Evolutionary conservation across 1,140 invertebrate species (phyloP).

Genomic region (Ceratina calcarata): DNA sequence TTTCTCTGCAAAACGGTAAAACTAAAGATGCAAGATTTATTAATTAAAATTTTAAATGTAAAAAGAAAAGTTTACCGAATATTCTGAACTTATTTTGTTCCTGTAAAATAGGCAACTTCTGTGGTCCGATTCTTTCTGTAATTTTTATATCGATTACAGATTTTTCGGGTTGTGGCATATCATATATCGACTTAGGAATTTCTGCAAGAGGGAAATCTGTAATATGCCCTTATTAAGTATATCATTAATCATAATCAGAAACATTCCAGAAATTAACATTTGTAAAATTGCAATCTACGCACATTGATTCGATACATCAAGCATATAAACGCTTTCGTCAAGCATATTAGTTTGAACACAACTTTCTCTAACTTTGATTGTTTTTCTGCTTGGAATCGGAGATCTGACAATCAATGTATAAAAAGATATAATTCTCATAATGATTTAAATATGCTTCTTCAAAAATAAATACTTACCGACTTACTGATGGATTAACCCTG

Average conservation of each 20-base stretch:
- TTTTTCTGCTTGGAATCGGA: conserved; percentile 1
- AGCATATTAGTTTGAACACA: conserved; percentile 51
- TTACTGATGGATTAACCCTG: conserved; percentile 10
- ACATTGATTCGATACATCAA: conserved; percentile 48
- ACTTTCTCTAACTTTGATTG: conserved; percentile 54
- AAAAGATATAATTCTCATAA: background rate
- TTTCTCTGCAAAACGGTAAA: conserved; percentile 70
- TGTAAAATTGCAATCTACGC: conserved; percentile 26
- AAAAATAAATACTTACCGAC: conserved; percentile 26
- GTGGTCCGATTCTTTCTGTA: conserved; percentile 73
- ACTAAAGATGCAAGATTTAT: conserved; percentile 6
- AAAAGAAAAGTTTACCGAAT: conserved; percentile 67
- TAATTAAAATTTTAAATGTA: background rate
- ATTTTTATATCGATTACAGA: conserved; percentile 73
- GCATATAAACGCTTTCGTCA: conserved; percentile 39
- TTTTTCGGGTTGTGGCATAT: conserved; percentile 69
- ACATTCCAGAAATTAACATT: background rate
- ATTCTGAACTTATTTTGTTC: conserved; percentile 74
- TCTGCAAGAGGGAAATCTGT: conserved; percentile 70
- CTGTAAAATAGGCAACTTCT: conserved; percentile 76
- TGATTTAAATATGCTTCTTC: background rate
- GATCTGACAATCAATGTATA: conserved; percentile 16
- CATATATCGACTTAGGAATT: conserved; percentile 72
- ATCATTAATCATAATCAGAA: background rate
- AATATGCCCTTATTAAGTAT: conserved; percentile 33